These are phyloP conservation scores for Campoplex nolae DNA, from an alignment of 2,888 invertebrate species.

Conservation along the genomic window DNA sequence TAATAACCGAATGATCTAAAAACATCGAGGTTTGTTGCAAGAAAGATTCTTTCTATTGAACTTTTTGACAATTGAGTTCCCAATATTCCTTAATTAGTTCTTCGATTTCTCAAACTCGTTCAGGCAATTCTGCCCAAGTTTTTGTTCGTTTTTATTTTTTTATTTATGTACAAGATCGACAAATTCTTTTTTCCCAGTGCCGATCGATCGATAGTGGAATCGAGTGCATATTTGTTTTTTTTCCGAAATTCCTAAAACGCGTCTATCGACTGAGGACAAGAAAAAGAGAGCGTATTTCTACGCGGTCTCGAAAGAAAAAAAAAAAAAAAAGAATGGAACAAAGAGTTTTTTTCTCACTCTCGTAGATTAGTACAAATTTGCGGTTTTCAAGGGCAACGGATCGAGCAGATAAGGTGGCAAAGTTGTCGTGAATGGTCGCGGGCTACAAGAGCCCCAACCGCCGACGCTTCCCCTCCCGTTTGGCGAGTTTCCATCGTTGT, in stretches of 20 bases:
- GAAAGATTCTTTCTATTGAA: not conserved
- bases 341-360: conserved; percentile 63
- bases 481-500: conserved; percentile 79
- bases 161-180: conserved; percentile 25
- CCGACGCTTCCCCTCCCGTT: conserved; percentile 83
- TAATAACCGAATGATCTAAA: not conserved
- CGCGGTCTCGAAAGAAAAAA: not conserved
- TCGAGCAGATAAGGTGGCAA: conserved; percentile 86
- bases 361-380: conserved; percentile 81
- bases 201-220: conserved; percentile 24
- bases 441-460: conserved; percentile 88
- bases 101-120: not conserved
- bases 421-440: conserved; percentile 88
- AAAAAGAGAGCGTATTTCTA: not conserved
- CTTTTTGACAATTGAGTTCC: not conserved
- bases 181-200: not conserved
- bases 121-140: not conserved
- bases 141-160: too few relatives aligned
- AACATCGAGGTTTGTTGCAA: not conserved
- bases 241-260: not conserved
- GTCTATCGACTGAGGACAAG: not conserved
- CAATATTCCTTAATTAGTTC: not conserved
- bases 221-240: not conserved
- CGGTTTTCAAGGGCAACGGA: conserved; percentile 83
- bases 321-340: not conserved